Evolutionary conservation across 2,888 invertebrate species (phyloP), one percentile per base, ranked within the genome.

Genomic region (Spilarctia lutea): DNA sequence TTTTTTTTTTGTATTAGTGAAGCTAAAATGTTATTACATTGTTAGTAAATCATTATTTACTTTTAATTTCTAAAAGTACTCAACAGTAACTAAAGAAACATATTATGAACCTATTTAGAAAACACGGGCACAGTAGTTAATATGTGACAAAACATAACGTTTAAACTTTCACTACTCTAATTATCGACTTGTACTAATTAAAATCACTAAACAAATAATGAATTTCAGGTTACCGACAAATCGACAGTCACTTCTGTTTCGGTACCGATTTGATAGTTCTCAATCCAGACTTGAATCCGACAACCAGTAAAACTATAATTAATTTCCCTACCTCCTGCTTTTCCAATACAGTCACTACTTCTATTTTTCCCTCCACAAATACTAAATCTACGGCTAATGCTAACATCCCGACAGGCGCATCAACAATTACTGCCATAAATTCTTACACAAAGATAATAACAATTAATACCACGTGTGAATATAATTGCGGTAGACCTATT

Each of bases 161-260:
- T n/a, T 56, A 11, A 10, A 3, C 11, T 56, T 11, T 56, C 10
- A 1, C n/a, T n/a, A 11, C 10, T n/a, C 56, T 10, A 48, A n/a
- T 24, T 52, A n/a, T 56, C 24, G 6, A 56, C 11, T 56, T 56
- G 8, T n/a, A n/a, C n/a, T 3, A 11, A 7, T 56, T 56, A 52
- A 52, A 52, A 52, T 24, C 6, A 24, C 10, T 56, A 16, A 33
- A 24, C 13, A 20, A 39, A 13, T 56, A 42, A 60, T 27, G 1
- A 65, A 71, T 65, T 71, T 71, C 71, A 71, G 71, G 71, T 45
- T 71, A 45, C 48, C 63, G 63, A 13, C 42, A 71, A 65, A 71
- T 42, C 10, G 65, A 71, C 39, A 71, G 45, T 33, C 45, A 33
- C 7, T 69, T 35, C 69, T 69, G 68, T 35, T 69, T 67, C 20